phyloP scores from a whole-genome alignment of 2,888 invertebrate species.

The Microctonus aethiopoides region DNA sequence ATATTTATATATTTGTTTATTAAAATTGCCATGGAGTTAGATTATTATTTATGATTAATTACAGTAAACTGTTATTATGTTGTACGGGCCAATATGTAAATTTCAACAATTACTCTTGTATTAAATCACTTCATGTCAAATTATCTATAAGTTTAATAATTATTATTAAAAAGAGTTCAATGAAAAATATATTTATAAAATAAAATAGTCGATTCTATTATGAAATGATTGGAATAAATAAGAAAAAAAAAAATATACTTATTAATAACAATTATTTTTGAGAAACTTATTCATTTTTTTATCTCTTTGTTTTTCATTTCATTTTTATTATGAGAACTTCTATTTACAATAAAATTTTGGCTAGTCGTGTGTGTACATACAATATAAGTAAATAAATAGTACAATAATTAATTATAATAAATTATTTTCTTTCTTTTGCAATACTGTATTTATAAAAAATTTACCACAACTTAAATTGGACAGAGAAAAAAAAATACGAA shows the following conservation, averaged over 20 bases:
- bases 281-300: conserved; percentile 35
- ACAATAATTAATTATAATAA: conserved; percentile 51
- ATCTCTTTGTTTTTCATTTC: conserved; percentile 24
- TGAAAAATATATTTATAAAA: background rate
- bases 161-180: background rate
- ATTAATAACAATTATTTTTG: conserved; percentile 28
- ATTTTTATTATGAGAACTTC: conserved; percentile 60
- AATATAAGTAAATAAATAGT: conserved; percentile 47
- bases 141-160: background rate
- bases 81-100: background rate
- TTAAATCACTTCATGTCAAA: background rate
- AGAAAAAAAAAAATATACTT: conserved; percentile 28
- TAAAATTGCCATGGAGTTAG: background rate
- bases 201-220: background rate
- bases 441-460: conserved; percentile 55
- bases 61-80: background rate
- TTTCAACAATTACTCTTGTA: background rate
- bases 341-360: conserved; percentile 62
- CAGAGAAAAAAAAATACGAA: conserved; percentile 43
- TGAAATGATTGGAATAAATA: background rate
- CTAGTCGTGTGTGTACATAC: conserved; percentile 54
- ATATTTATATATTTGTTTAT: background rate
- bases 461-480: conserved; percentile 39
- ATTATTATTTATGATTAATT: background rate
- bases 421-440: conserved; percentile 40